phyloP scores from a whole-genome alignment of 2,113 vertebrate species.

The Gorsachius goisagi region DNA sequence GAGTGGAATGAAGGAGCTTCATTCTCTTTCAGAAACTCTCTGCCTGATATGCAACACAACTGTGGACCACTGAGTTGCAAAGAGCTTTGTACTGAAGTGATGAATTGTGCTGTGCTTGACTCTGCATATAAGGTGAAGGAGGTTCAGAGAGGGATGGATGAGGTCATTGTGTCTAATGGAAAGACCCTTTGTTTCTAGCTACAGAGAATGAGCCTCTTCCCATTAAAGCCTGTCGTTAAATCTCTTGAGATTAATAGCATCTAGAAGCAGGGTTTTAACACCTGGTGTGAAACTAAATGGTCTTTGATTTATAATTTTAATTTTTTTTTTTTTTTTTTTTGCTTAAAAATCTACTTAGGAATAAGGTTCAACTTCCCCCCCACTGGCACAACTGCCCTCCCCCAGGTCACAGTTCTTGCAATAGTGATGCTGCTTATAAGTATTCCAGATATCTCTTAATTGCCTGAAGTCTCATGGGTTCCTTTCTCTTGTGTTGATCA shows the following conservation, averaged over 20 bases:
- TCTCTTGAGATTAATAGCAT: background rate
- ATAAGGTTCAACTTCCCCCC: background rate
- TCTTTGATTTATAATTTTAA: slow-evolving; percentile 11
- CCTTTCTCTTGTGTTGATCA: background rate
- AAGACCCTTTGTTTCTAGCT: background rate
- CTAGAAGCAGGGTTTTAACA: background rate
- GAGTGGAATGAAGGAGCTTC: background rate
- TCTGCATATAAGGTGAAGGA: slow-evolving; percentile 4
- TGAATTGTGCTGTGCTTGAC: slow-evolving; percentile 10
- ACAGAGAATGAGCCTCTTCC: background rate
- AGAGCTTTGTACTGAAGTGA: slow-evolving; percentile 18
- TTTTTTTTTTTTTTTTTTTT: background rate
- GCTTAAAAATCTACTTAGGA: background rate
- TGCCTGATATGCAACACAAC: background rate
- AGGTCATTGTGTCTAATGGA: slow-evolving; percentile 7
- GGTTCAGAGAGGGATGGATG: background rate
- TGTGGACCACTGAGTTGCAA: background rate
- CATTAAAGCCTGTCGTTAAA: slow-evolving; percentile 14
- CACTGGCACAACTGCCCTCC: background rate
- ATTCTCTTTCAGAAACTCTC: background rate
- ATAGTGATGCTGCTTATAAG: background rate
- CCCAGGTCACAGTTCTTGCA: background rate
- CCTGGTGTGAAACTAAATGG: background rate
- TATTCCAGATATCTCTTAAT: background rate
- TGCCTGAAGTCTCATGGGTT: background rate